Percentiles rank a stretch among this genome's conserved stretches.
Evolutionary conservation across 2,113 vertebrate species (phyloP).

Genomic region (Cnemophilus loriae): DNA sequence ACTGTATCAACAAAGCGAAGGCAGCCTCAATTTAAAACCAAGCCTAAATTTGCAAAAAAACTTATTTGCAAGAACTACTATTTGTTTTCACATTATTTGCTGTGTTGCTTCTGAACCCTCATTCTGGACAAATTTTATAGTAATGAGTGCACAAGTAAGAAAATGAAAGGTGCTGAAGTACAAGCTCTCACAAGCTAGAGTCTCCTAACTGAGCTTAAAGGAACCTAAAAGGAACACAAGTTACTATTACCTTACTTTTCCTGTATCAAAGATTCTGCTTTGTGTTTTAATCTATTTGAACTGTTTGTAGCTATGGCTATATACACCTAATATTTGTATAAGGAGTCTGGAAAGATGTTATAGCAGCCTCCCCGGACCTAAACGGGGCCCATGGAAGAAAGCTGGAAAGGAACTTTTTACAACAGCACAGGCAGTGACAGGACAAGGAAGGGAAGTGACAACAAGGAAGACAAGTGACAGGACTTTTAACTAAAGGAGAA

Average conservation of each 20-base stretch:
- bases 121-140: not conserved
- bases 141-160: not conserved
- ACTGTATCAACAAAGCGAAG: not conserved
- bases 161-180: not conserved
- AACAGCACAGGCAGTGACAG: accelerated
- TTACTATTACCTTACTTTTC: not conserved
- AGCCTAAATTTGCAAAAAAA: not conserved
- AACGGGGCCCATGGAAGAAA: not conserved
- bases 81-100: not conserved
- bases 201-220: not conserved
- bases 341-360: not conserved
- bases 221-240: not conserved
- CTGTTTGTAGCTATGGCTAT: not conserved
- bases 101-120: not conserved
- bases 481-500: not conserved
- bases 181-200: not conserved
- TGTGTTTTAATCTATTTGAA: not conserved
- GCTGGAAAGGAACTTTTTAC: not conserved
- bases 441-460: not conserved
- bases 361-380: not conserved
- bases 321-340: not conserved
- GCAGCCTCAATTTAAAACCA: not conserved
- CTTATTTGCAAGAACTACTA: not conserved
- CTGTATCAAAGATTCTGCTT: not conserved
- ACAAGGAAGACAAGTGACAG: too few species aligned